Conservation (phyloP, 2,888 invertebrate species). For the Dynastes tityus region DNA sequence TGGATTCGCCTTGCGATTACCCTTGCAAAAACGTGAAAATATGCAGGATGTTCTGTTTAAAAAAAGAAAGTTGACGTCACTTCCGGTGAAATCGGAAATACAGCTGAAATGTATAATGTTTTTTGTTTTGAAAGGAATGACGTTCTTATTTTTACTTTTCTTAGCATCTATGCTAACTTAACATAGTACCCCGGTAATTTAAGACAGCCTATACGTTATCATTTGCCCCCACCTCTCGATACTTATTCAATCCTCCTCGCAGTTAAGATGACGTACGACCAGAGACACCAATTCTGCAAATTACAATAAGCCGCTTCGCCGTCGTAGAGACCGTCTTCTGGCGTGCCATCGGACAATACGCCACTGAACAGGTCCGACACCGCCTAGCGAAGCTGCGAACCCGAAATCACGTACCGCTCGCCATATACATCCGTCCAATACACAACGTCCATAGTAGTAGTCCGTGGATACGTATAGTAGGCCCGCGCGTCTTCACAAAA, state of each 20-base stretch:
- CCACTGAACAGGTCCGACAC: constrained; percentile 9
- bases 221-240: neutral
- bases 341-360: constrained; percentile 38
- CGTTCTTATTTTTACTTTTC: too few relatives aligned
- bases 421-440: constrained; percentile 21
- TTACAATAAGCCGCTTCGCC: constrained; percentile 31
- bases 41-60: too few relatives aligned
- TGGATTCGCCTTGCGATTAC: too few relatives aligned
- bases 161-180: too few relatives aligned
- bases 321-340: constrained; percentile 32
- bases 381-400: neutral
- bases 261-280: constrained; percentile 37
- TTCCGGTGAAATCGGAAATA: too few relatives aligned
- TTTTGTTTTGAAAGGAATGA: too few relatives aligned
- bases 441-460: neutral
- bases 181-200: too few relatives aligned
- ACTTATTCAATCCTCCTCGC: constrained; percentile 23
- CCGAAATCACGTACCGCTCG: constrained; percentile 12
- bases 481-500: constrained; percentile 58
- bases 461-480: constrained; percentile 2
- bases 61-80: too few relatives aligned
- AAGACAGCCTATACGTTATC: neutral
- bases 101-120: too few relatives aligned
- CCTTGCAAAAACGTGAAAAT: too few relatives aligned
- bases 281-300: constrained; percentile 27